These are phyloP conservation scores for Peromyscus leucopus DNA, from an alignment of 2,113 vertebrate species.

Conservation along the genomic window DNA sequence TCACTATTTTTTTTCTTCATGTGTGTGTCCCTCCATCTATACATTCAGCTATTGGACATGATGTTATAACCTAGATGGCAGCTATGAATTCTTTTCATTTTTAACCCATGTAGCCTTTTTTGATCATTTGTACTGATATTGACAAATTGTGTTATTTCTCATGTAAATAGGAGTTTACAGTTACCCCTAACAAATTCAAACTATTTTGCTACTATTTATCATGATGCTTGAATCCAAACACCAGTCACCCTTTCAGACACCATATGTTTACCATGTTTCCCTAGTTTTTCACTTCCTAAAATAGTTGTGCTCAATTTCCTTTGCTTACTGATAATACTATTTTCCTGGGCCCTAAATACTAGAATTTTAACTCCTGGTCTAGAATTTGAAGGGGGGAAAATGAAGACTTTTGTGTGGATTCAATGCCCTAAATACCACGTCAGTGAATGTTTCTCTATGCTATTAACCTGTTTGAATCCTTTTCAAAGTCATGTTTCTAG, in stretches of 20 bases:
- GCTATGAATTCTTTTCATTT: background rate
- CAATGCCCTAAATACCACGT: background rate
- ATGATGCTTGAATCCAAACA: background rate
- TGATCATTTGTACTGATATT: background rate
- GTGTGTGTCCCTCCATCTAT: background rate
- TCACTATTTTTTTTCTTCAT: background rate
- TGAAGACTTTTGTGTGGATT: background rate
- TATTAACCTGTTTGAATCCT: background rate
- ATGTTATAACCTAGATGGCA: background rate
- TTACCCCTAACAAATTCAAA: background rate
- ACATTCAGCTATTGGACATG: background rate
- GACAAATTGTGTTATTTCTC: background rate
- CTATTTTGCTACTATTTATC: background rate
- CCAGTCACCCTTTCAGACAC: background rate
- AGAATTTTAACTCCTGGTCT: background rate
- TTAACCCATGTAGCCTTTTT: background rate
- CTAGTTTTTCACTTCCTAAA: background rate
- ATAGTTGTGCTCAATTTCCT: background rate
- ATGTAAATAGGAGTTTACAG: background rate
- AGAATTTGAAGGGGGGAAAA: background rate
- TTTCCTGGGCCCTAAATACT: background rate
- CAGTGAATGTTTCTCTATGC: slow-evolving; percentile 4
- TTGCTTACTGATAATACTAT: background rate
- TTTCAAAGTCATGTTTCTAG: background rate
- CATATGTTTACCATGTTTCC: background rate